Conservation (phyloP, 2,113 vertebrate species). For the Gymnobelideus leadbeateri region DNA sequence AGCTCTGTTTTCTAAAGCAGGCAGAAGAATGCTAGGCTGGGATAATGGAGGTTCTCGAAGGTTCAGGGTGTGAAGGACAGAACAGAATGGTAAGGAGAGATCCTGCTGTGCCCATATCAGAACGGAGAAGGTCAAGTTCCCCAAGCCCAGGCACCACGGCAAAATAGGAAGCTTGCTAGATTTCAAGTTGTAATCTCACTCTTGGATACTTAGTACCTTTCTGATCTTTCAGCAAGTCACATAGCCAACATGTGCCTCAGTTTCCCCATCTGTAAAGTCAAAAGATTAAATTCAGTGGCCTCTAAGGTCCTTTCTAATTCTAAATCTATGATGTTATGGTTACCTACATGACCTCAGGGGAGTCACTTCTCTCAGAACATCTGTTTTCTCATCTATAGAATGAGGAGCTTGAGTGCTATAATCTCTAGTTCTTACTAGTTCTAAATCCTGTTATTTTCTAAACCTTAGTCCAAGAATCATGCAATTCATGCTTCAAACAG, state of each 20-base stretch:
- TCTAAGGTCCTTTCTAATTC: neutral
- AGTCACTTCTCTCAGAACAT: neutral
- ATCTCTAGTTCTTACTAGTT: neutral
- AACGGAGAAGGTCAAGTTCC: neutral
- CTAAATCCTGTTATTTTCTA: neutral
- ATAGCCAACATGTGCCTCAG: neutral
- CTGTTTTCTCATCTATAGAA: neutral
- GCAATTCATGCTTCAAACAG: neutral
- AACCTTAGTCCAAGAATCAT: neutral
- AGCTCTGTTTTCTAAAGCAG: neutral
- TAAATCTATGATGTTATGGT: neutral
- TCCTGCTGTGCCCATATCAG: constrained; percentile 24
- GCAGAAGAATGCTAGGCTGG: neutral
- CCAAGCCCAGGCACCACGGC: neutral
- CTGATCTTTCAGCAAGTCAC: neutral
- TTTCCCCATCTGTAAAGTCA: neutral
- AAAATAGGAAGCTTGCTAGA: neutral
- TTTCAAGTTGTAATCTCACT: neutral
- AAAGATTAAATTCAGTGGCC: neutral
- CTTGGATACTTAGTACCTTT: neutral
- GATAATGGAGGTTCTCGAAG: neutral
- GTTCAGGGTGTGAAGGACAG: neutral
- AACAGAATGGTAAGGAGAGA: neutral
- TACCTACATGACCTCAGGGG: neutral
- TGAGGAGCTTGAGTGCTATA: neutral